Evolutionary conservation across 2,797 vertebrate species (phyloP).

Genomic region (Sardinella longiceps): DNA sequence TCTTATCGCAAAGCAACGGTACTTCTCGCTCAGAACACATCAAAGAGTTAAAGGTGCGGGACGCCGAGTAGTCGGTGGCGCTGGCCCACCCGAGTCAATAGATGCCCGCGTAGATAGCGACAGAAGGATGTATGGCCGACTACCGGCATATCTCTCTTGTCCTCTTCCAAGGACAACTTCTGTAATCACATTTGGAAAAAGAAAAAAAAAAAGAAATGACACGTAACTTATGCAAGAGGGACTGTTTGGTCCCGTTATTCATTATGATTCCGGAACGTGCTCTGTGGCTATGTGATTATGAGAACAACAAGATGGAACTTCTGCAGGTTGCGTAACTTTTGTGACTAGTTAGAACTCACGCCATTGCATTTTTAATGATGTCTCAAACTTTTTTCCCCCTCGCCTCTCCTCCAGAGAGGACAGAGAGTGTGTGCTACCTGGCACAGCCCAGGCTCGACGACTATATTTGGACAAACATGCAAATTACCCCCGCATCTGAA

Average conservation of each 20-base stretch:
- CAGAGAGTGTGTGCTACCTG: neutral
- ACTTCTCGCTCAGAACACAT: neutral
- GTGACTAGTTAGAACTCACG: neutral
- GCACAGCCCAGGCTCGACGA: neutral
- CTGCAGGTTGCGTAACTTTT: neutral
- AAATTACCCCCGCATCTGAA: neutral
- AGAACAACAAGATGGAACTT: conserved; percentile 17
- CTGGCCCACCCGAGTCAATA: neutral
- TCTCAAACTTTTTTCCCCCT: neutral
- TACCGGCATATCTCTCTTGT: neutral
- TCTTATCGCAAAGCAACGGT: neutral
- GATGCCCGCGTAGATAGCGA: neutral
- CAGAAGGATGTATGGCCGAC: neutral
- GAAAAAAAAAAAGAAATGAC: neutral
- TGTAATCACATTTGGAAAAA: neutral
- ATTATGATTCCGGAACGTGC: conserved; percentile 35
- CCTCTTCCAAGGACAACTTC: neutral
- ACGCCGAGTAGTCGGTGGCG: neutral
- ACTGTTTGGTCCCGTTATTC: conserved; percentile 25
- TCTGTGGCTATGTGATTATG: conserved; percentile 33
- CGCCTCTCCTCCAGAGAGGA: neutral
- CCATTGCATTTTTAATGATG: neutral
- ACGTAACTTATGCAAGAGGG: conserved; percentile 25
- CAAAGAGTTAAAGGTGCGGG: neutral
- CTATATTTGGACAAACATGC: conserved; percentile 8